These are phyloP conservation scores for Paramisgurnus dabryanus DNA, from an alignment of 2,113 vertebrate genomes.

Conservation along the genomic window DNA sequence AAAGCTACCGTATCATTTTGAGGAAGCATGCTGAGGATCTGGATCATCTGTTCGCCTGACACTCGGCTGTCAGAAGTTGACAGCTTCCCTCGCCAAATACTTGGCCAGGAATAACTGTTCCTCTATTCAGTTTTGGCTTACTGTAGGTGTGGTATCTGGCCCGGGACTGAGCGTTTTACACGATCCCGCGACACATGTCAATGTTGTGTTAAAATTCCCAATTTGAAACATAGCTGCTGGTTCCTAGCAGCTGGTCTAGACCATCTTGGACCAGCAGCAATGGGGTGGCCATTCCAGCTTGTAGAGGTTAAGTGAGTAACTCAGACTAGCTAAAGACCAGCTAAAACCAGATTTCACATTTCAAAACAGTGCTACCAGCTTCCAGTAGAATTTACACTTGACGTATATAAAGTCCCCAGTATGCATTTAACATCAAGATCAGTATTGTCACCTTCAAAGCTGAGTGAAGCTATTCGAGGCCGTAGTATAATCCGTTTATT, in stretches of 20 bases:
- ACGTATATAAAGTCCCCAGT: background rate
- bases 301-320: too few relatives aligned
- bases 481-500: conserved; percentile 45
- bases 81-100: conserved; percentile 44
- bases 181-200: conserved; percentile 37
- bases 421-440: conserved; percentile 8
- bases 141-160: conserved; percentile 14
- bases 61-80: conserved; percentile 52
- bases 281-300: too few relatives aligned
- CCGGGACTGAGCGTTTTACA: conserved; percentile 13
- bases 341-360: too few relatives aligned
- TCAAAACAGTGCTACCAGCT: too few relatives aligned
- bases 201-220: conserved; percentile 34
- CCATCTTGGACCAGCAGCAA: too few relatives aligned
- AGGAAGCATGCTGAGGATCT: conserved; percentile 36
- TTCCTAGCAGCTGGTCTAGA: background rate
- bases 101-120: conserved; percentile 42
- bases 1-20: conserved; percentile 40
- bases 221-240: conserved; percentile 3
- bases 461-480: conserved; percentile 49
- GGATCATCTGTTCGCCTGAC: conserved; percentile 42
- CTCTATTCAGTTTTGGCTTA: conserved; percentile 44
- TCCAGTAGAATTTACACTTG: too few relatives aligned
- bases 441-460: conserved; percentile 25
- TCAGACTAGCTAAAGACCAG: too few relatives aligned